A percentile compares a stretch with the other conserved stretches of the same genome.
These are phyloP conservation scores for Gonatopus flavifemur DNA, from an alignment of 1,140 invertebrate species.

Conservation along the genomic window DNA sequence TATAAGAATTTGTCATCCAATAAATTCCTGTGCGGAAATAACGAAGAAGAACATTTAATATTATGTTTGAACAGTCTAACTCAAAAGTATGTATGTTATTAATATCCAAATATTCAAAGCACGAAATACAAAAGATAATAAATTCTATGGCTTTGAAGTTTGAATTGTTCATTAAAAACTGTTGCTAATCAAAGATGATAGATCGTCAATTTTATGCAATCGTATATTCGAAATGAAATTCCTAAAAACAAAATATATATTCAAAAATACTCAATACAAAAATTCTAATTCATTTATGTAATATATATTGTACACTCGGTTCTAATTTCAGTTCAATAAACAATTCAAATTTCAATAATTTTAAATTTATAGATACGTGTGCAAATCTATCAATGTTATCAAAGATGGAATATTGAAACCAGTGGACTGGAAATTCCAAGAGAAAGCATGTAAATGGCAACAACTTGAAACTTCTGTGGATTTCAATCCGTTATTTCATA, in stretches of 20 bases:
- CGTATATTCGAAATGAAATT: no score
- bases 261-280: no score
- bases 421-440: slow-evolving; percentile 67
- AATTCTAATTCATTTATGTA: no score
- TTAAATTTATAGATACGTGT: slow-evolving; percentile 23
- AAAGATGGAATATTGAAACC: slow-evolving; percentile 53
- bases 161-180: no score
- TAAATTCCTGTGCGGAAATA: slow-evolving; percentile 63
- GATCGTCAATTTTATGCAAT: no score
- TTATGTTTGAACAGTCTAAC: slow-evolving; percentile 57
- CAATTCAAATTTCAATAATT: neutral
- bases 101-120: no score
- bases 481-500: slow-evolving; percentile 68
- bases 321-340: no score
- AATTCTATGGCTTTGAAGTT: no score
- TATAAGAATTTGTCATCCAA: slow-evolving; percentile 61
- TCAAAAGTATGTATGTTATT: slow-evolving; percentile 55
- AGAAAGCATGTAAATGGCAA: slow-evolving; percentile 67
- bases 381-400: slow-evolving; percentile 45
- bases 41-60: slow-evolving; percentile 55
- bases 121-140: no score
- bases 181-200: no score
- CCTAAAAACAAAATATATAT: no score
- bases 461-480: slow-evolving; percentile 70
- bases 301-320: no score